Conservation (phyloP, 2,797 vertebrate genomes). For the Simalia tracyae region DNA sequence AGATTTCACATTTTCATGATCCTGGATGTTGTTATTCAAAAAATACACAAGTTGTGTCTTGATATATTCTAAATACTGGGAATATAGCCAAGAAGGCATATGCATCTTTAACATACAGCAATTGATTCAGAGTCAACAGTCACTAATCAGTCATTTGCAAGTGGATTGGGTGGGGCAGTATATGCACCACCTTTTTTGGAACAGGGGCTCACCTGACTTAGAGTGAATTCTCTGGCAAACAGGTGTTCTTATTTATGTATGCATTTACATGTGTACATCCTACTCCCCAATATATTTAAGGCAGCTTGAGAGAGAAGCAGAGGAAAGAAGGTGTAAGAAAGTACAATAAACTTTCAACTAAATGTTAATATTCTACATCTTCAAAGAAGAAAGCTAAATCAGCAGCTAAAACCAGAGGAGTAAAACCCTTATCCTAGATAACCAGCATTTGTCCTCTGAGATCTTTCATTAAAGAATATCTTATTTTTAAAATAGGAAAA, state of each 20-base stretch:
- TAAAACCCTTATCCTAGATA: background rate
- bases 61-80: background rate
- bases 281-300: background rate
- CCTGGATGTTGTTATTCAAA: too few species aligned
- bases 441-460: background rate
- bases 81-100: background rate
- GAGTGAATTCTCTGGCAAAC: background rate
- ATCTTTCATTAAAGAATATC: background rate
- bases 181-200: background rate
- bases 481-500: background rate
- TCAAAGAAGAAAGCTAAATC: background rate
- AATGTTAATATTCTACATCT: background rate
- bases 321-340: background rate
- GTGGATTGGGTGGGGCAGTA: background rate
- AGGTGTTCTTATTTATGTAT: background rate
- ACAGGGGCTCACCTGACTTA: background rate
- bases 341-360: background rate
- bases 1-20: background rate
- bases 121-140: background rate
- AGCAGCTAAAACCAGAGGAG: background rate
- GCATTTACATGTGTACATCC: background rate
- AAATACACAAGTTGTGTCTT: background rate
- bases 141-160: background rate
- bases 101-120: background rate
- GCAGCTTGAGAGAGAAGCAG: background rate